These are phyloP conservation scores for Passer domesticus DNA, from an alignment of 2,113 vertebrate genomes.

Conservation along the genomic window DNA sequence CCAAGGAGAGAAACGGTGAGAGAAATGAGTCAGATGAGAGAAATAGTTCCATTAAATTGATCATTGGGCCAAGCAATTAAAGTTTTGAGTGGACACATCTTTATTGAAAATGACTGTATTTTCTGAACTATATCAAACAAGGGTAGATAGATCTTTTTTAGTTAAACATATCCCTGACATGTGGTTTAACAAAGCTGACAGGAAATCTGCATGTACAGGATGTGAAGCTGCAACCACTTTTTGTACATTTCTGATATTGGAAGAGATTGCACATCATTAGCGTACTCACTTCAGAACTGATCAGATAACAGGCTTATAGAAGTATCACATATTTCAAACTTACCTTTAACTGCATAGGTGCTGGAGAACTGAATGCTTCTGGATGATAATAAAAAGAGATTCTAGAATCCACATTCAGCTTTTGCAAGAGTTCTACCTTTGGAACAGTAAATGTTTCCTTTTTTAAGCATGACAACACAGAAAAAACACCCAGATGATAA, in stretches of 20 bases:
- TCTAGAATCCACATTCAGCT: slow-evolving; percentile 79
- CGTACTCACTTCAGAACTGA: neutral
- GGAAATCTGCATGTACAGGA: neutral
- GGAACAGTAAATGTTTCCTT: slow-evolving; percentile 83
- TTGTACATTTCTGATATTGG: neutral
- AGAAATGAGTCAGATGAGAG: neutral
- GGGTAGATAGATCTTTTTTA: neutral
- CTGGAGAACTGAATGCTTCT: slow-evolving; percentile 77
- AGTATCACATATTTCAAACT: neutral
- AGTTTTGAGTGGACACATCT: neutral
- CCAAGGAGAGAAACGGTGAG: neutral
- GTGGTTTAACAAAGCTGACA: neutral
- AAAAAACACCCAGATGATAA: slow-evolving; percentile 84
- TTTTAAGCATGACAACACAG: slow-evolving; percentile 85
- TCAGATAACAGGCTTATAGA: neutral
- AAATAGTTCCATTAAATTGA: neutral
- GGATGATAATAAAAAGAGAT: slow-evolving; percentile 82
- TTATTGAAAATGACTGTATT: neutral
- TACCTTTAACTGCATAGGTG: slow-evolving; percentile 83
- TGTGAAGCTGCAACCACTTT: neutral
- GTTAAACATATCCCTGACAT: neutral
- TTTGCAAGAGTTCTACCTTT: slow-evolving; percentile 76
- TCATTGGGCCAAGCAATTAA: neutral
- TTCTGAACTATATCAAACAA: neutral
- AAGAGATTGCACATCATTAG: neutral